Base-by-base conservation (phyloP, 2,113 vertebrate species). In the Atractosteus spatula region DNA sequence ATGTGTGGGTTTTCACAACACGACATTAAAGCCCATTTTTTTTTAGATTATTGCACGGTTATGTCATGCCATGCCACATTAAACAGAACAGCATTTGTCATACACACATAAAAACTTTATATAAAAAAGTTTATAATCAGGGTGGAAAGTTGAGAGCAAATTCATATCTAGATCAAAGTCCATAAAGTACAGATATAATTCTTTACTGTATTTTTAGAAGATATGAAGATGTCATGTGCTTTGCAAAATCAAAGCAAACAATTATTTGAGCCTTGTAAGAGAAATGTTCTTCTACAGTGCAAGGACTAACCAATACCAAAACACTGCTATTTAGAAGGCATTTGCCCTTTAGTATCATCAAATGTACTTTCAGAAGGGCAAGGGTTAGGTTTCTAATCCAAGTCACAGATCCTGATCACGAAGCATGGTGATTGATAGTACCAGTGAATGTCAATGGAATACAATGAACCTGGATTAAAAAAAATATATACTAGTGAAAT, bases 11-110 rank as follows among this genome's bases (percentile, higher is more conserved):
- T 75, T 76, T 77, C 73, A 10, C 41, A 3, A 67, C 66, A 71
- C 78, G 75, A 82, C 85, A 88, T 85, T 84, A 83, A 71, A 88
- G 71, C 69, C 71, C 65, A 70, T 83, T 71, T 70, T 56, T 42
- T 62, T 77, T 56, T 68, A 75, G 78, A 73, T 77, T 62, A 62
- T 76, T 78, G 68, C 79, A 73, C 69, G 77, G 80, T 76, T 80
- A 73, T 81, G 85, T 85, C 80, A 84, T 77, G 76, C 44, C 68
- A 71, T 80, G 73, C 86, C 86, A 89, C 88, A 85, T 83, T 77
- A 88, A 68, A 85, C 75, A 56, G 66, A 51, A 2, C 11, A 41
- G 62, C 80, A 76, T 84, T 85, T 85, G 83, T 85, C 80, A 77
- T 82, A 83, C 82, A 84, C 84, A 85, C 47, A 51, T 10, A 51